Conservation (phyloP, 1,140 invertebrate genomes). For the Philopotamus ludificatus region DNA sequence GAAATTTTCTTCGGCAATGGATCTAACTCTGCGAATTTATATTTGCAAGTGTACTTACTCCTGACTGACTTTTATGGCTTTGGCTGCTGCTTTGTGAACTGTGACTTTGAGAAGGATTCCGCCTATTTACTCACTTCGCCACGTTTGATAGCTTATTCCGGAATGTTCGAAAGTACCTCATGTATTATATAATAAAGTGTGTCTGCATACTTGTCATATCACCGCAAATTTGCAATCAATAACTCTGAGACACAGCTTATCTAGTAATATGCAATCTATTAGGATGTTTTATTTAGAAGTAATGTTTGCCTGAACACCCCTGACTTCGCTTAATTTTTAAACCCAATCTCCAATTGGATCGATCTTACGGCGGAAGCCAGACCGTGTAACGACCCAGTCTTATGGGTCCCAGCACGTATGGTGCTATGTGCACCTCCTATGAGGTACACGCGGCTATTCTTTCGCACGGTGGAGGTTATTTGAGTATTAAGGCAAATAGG, state of each 20-base stretch:
- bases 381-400: background rate
- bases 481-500: constrained; percentile 18
- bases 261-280: too few species aligned
- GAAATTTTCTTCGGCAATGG: background rate
- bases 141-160: constrained; percentile 19
- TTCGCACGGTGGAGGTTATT: constrained; percentile 12
- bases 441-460: constrained; percentile 9
- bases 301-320: too few species aligned
- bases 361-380: background rate
- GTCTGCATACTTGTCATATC: too few species aligned
- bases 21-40: background rate
- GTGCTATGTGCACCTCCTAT: background rate
- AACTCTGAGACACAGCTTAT: too few species aligned
- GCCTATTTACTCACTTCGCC: constrained; percentile 7
- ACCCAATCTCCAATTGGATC: too few species aligned
- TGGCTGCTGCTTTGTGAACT: constrained; percentile 15
- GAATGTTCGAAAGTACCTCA: too few species aligned
- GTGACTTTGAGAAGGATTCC: constrained; percentile 2
- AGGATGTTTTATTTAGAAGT: too few species aligned
- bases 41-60: background rate
- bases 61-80: constrained; percentile 13
- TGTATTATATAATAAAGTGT: too few species aligned
- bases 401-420: background rate
- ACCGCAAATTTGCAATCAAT: too few species aligned
- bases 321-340: too few species aligned